A percentile compares a stretch with the other conserved stretches of the same genome.
These are phyloP conservation scores for Tortricodes alternella DNA, from an alignment of 2,888 invertebrate species.

Conservation along the genomic window DNA sequence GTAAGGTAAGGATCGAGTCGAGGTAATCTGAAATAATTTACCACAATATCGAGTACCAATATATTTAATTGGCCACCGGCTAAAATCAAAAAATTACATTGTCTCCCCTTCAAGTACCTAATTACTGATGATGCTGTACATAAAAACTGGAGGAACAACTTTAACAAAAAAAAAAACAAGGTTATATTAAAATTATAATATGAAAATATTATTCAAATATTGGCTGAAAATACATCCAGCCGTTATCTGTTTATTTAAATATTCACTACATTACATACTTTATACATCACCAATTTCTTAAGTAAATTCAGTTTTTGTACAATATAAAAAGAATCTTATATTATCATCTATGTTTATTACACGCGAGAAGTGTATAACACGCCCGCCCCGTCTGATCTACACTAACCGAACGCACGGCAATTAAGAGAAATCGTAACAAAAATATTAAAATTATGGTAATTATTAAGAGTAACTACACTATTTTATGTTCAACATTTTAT, in stretches of 20 bases:
- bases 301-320: constrained; percentile 83
- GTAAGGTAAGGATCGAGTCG: not conserved
- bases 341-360: constrained; percentile 70
- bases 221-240: constrained; percentile 76
- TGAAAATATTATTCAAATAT: constrained; percentile 81
- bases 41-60: constrained; percentile 76
- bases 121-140: constrained; percentile 60
- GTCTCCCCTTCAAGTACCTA: constrained; percentile 63
- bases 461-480: constrained; percentile 80
- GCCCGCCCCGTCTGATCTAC: constrained; percentile 72
- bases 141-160: constrained; percentile 72
- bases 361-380: constrained; percentile 71
- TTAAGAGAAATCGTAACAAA: constrained; percentile 75
- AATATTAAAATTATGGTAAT: constrained; percentile 80
- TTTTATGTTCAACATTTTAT: constrained; percentile 82
- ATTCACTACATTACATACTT: constrained; percentile 78
- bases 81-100: constrained; percentile 79
- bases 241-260: constrained; percentile 82
- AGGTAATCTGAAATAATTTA: constrained; percentile 60
- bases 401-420: constrained; percentile 71
- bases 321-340: constrained; percentile 83
- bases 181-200: constrained; percentile 83
- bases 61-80: constrained; percentile 82
- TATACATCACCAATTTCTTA: constrained; percentile 83
- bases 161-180: constrained; percentile 80